Conservation (phyloP, 2,888 invertebrate genomes). For the Lobophora halterata region DNA sequence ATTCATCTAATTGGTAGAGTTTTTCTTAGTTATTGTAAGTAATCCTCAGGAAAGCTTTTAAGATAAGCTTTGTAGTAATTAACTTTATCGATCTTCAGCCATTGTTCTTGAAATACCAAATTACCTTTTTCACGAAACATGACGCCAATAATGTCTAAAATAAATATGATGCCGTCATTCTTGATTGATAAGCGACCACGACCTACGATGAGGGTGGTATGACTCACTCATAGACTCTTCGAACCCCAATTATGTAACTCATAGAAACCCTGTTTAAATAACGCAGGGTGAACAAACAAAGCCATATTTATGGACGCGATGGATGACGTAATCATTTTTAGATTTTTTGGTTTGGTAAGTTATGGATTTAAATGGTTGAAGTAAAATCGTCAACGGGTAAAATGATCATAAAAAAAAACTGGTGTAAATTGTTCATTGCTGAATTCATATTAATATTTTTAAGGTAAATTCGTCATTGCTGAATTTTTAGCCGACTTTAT, state of each 20-base stretch:
- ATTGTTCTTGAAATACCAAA: too few relatives aligned
- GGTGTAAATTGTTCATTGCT: too few relatives aligned
- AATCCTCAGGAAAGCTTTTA: too few relatives aligned
- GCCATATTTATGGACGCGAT: conserved; percentile 8
- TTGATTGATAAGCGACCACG: conserved; percentile 15
- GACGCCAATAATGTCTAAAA: neutral
- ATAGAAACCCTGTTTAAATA: conserved; percentile 8
- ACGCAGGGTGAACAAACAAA: conserved; percentile 12
- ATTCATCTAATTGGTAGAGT: too few relatives aligned
- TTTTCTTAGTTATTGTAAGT: too few relatives aligned
- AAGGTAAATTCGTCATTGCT: neutral
- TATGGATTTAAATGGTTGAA: too few relatives aligned
- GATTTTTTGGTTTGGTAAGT: neutral
- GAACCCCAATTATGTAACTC: conserved; percentile 19
- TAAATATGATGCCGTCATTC: conserved; percentile 12
- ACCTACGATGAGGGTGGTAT: conserved; percentile 21
- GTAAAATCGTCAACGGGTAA: too few relatives aligned
- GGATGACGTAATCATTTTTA: conserved; percentile 5
- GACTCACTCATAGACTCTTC: conserved; percentile 19
- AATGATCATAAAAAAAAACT: too few relatives aligned
- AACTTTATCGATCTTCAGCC: too few relatives aligned
- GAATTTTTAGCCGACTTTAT: too few relatives aligned
- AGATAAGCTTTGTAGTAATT: too few relatives aligned
- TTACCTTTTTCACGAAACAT: neutral
- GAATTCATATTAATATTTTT: too few relatives aligned